A percentile compares a stretch with the other conserved stretches of the same genome.
Evolutionary conservation across 2,113 vertebrate genomes (phyloP).

Genomic region (Anolis sagrei): DNA sequence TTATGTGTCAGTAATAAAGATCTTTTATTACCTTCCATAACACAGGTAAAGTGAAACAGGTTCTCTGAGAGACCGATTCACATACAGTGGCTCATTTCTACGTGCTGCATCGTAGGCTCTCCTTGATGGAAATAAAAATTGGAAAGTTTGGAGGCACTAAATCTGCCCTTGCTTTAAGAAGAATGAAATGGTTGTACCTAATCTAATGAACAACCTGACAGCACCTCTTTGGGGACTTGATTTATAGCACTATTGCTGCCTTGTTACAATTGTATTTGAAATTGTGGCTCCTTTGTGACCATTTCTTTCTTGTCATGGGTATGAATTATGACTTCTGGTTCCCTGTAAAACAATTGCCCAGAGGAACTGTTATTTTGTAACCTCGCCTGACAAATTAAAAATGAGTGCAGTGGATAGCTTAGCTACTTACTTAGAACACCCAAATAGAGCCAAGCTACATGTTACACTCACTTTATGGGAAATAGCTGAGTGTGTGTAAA

Average conservation of each 20-base stretch:
- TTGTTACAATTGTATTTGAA: constrained; percentile 34
- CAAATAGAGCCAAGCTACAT: neutral
- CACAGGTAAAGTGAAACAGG: neutral
- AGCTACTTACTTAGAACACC: neutral
- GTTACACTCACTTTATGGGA: neutral
- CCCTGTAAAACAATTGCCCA: constrained; percentile 7
- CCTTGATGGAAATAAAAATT: neutral
- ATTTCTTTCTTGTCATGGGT: constrained; percentile 24
- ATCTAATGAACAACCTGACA: constrained; percentile 7
- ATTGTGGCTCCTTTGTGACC: constrained; percentile 14
- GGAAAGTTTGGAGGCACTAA: constrained; percentile 1
- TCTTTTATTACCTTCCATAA: neutral
- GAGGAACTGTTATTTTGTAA: neutral
- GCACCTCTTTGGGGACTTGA: neutral
- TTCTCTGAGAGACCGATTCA: neutral
- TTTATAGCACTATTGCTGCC: constrained; percentile 5
- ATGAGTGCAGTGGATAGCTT: neutral
- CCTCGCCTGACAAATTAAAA: constrained; percentile 5
- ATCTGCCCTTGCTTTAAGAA: constrained; percentile 4
- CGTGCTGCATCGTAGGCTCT: neutral
- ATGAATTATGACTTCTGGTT: constrained; percentile 29
- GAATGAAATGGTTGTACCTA: constrained; percentile 1
- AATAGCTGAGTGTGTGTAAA: no score
- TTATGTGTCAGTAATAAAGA: neutral
- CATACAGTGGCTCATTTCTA: neutral